These are phyloP conservation scores for Ictidomys tridecemlineatus DNA, from an alignment of 2,113 vertebrate genomes.

Conservation along the genomic window DNA sequence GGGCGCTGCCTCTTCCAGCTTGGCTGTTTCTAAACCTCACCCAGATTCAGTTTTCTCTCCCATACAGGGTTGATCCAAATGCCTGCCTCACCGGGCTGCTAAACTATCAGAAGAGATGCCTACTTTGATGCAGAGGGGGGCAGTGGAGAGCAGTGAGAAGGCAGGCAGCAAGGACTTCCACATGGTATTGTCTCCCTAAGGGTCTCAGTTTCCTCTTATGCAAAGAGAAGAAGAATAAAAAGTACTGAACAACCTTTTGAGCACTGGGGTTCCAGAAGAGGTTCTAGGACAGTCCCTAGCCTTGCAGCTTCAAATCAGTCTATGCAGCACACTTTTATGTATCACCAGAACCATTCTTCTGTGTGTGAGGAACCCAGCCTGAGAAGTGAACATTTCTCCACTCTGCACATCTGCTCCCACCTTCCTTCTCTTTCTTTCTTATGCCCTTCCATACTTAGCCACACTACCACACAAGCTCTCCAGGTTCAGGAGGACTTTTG, in stretches of 20 bases:
- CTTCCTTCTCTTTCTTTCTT: background rate
- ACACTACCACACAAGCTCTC: background rate
- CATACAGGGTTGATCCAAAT: background rate
- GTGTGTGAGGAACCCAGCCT: background rate
- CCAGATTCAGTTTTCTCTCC: conserved; percentile 31
- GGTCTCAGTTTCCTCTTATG: background rate
- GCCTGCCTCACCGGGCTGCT: background rate
- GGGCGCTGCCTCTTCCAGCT: background rate
- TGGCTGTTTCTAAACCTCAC: background rate
- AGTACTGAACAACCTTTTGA: background rate
- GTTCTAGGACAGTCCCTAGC: background rate
- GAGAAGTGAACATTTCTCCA: background rate
- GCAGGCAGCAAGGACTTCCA: background rate
- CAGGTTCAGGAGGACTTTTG: background rate
- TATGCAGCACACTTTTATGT: background rate
- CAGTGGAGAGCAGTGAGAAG: background rate
- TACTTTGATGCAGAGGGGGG: too few relatives aligned
- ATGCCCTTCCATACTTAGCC: background rate
- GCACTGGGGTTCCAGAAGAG: background rate
- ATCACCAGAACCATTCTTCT: background rate
- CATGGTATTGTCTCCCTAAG: background rate
- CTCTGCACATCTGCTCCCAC: background rate
- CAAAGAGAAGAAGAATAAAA: background rate
- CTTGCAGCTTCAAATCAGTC: background rate
- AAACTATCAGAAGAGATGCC: background rate